These are phyloP conservation scores for Galleria mellonella DNA, from an alignment of 1,140 invertebrate species.

Conservation along the genomic window DNA sequence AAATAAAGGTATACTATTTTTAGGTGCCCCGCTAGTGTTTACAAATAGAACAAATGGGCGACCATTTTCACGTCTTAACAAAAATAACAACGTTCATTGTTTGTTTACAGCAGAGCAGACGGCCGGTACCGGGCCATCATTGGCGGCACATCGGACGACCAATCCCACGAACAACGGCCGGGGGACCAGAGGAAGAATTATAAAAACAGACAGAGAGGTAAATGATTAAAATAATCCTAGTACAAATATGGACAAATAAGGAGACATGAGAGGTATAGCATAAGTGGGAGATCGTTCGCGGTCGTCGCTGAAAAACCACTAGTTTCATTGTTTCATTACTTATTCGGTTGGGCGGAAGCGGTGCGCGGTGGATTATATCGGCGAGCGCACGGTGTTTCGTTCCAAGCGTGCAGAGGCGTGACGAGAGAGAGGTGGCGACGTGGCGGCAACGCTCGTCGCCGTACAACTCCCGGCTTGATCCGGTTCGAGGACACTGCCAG, in stretches of 20 bases:
- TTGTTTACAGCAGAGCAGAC: slow-evolving; percentile 42
- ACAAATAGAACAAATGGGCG: too few species aligned
- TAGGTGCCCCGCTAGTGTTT: too few species aligned
- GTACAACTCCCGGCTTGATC: too few species aligned
- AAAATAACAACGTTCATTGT: slow-evolving; percentile 2
- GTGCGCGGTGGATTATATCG: slow-evolving; percentile 59
- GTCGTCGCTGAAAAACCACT: slow-evolving; percentile 82
- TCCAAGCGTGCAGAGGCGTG: slow-evolving; percentile 39
- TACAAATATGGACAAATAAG: too few species aligned
- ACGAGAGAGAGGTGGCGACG: too few species aligned
- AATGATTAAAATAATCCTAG: too few species aligned
- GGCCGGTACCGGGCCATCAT: slow-evolving; percentile 61
- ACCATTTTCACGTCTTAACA: too few species aligned
- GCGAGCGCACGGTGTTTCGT: slow-evolving; percentile 54
- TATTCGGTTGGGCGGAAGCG: slow-evolving; percentile 78
- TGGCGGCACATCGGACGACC: slow-evolving; percentile 73
- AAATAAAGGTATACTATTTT: too few species aligned
- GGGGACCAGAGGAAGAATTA: slow-evolving; percentile 68
- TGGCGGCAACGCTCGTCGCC: slow-evolving; percentile 23
- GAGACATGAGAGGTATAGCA: slow-evolving; percentile 87
- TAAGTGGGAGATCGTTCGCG: slow-evolving; percentile 79
- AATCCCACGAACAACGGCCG: slow-evolving; percentile 77
- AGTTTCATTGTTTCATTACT: slow-evolving; percentile 82
- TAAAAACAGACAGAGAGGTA: slow-evolving; percentile 59
- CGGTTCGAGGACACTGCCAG: slow-evolving; percentile 81